A percentile compares a stretch with the other conserved stretches of the same genome.
Evolutionary conservation across 2,113 vertebrate species (phyloP).

Genomic region (Sphyrna mokarran): DNA sequence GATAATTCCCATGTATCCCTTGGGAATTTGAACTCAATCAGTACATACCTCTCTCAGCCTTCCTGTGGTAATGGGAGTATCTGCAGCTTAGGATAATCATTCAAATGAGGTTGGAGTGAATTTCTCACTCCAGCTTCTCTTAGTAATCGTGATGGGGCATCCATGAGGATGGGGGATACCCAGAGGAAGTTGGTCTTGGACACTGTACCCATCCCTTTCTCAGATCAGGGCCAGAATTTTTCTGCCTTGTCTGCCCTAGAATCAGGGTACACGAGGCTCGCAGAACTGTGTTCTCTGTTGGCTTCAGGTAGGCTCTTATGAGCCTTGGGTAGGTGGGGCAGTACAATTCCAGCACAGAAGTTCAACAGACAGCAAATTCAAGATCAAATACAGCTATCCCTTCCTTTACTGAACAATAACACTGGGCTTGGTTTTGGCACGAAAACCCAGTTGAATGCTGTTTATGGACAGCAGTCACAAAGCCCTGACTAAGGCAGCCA

Average conservation of each 20-base stretch:
- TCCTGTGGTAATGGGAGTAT: neutral
- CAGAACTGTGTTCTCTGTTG: too few relatives aligned
- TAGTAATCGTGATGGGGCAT: neutral
- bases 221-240: neutral
- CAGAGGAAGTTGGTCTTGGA: neutral
- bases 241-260: too few relatives aligned
- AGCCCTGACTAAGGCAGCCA: neutral
- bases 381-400: neutral
- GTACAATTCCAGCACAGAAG: neutral
- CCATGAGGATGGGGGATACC: neutral
- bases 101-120: neutral
- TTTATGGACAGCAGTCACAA: neutral
- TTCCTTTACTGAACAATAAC: neutral
- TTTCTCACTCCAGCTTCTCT: neutral
- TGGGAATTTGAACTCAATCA: neutral
- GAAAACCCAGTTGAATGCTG: neutral
- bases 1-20: neutral
- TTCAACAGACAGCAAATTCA: neutral
- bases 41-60: neutral
- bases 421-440: neutral
- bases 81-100: neutral
- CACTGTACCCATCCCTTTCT: neutral
- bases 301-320: too few relatives aligned
- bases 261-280: too few relatives aligned
- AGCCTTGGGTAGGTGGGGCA: too few relatives aligned